Conservation (phyloP, 2,113 vertebrate species). For the Pungitius pungitius region DNA sequence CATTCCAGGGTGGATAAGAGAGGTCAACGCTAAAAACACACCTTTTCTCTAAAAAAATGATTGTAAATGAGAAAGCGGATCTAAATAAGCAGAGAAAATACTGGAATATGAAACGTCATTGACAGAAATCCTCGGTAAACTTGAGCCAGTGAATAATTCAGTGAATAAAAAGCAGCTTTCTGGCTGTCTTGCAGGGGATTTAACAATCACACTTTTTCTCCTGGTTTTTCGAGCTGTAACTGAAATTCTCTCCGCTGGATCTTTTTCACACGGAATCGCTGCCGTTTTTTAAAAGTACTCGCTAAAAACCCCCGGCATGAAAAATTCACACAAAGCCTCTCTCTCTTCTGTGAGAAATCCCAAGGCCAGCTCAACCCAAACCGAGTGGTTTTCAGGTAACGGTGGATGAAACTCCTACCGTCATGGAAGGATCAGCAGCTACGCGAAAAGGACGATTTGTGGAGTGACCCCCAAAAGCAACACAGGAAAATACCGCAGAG, state of each 20-base stretch:
- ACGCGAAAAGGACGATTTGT: constrained; percentile 22
- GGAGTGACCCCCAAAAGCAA: neutral
- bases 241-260: constrained; percentile 37
- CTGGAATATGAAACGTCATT: neutral
- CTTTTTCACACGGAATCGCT: constrained; percentile 32
- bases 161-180: constrained; percentile 31
- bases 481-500: constrained; percentile 10
- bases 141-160: constrained; percentile 29
- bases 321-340: constrained; percentile 47
- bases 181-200: constrained; percentile 21
- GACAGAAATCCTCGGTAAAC: constrained; percentile 12
- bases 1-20: constrained; percentile 15
- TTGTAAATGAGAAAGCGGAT: too few relatives aligned
- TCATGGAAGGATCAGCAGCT: constrained; percentile 38
- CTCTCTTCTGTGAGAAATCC: constrained; percentile 31
- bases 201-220: constrained; percentile 36
- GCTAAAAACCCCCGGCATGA: constrained; percentile 38
- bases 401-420: constrained; percentile 1
- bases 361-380: constrained; percentile 43
- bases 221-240: constrained; percentile 33
- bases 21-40: constrained; percentile 34
- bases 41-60: neutral
- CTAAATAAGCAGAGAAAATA: constrained; percentile 20
- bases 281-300: constrained; percentile 39
- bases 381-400: constrained; percentile 15